phyloP scores from a whole-genome alignment of 2,797 vertebrate species.

The Botia kubotai region DNA sequence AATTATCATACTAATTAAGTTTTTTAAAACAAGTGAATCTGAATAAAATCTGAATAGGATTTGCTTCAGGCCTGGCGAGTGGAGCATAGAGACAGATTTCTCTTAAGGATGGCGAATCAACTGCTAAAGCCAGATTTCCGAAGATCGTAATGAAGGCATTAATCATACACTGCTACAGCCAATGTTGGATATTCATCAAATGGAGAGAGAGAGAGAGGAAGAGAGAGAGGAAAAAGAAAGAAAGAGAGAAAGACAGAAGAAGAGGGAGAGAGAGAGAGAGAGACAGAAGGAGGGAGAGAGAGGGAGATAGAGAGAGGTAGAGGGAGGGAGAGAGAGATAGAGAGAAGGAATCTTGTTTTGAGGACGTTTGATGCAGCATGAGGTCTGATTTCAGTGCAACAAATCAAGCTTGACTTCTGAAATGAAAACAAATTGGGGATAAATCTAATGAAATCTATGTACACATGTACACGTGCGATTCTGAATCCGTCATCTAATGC shows the following conservation, averaged over 20 bases:
- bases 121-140: slow-evolving; percentile 70
- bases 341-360: background rate
- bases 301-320: too few relatives aligned
- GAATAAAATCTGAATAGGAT: slow-evolving; percentile 3
- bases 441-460: background rate
- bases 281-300: too few relatives aligned
- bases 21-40: background rate
- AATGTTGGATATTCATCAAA: slow-evolving; percentile 66
- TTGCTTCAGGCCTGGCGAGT: slow-evolving; percentile 46
- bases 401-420: too few relatives aligned
- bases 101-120: slow-evolving; percentile 70
- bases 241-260: too few relatives aligned
- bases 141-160: slow-evolving; percentile 85
- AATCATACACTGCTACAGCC: slow-evolving; percentile 81
- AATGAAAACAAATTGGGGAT: background rate
- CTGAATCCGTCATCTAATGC: too few relatives aligned
- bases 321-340: too few relatives aligned
- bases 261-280: too few relatives aligned
- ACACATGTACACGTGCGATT: too few relatives aligned
- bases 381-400: too few relatives aligned
- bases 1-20: slow-evolving; percentile 10
- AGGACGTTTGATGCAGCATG: background rate
- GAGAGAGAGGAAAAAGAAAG: too few relatives aligned
- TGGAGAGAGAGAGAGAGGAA: too few relatives aligned
- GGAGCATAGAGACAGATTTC: slow-evolving; percentile 71